These are phyloP conservation scores for Crax fasciolata DNA, from an alignment of 2,797 vertebrate species.

Conservation along the genomic window DNA sequence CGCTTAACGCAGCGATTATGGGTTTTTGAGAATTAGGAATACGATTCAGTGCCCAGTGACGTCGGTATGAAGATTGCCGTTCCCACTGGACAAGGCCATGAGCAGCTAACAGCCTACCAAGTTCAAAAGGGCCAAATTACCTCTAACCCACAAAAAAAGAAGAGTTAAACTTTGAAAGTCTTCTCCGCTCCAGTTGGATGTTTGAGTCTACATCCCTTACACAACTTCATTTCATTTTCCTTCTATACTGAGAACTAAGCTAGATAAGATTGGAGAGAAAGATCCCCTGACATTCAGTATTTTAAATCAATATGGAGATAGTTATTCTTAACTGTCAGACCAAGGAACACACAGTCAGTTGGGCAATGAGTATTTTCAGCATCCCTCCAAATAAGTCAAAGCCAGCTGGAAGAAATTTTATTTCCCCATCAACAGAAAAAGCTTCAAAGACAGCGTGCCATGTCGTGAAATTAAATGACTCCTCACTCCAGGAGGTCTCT, in stretches of 20 bases:
- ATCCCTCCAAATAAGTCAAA: conserved; percentile 44
- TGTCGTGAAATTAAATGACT: conserved; percentile 21
- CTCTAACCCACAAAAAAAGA: rapidly evolving
- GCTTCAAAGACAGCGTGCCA: conserved; percentile 18
- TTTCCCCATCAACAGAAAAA: conserved; percentile 12
- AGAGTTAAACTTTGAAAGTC: neutral
- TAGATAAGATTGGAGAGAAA: neutral
- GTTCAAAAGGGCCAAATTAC: neutral
- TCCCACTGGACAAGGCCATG: neutral
- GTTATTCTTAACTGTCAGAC: conserved; percentile 48
- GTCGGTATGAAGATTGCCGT: neutral
- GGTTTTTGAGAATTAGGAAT: conserved; percentile 15
- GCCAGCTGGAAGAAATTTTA: conserved; percentile 64
- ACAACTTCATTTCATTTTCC: neutral
- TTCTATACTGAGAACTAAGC: neutral
- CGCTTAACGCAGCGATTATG: neutral
- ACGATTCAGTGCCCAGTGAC: neutral
- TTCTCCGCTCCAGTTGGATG: neutral
- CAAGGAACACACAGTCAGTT: neutral
- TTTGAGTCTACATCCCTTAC: neutral
- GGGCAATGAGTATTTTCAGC: conserved; percentile 53
- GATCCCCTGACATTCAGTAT: conserved; percentile 12
- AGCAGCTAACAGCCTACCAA: neutral
- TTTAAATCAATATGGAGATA: conserved; percentile 32
- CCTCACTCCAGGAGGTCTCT: neutral